Evolutionary conservation across 1,140 invertebrate species (phyloP), one percentile per base, ranked within the genome.

Genomic region (Triops longicaudatus): DNA sequence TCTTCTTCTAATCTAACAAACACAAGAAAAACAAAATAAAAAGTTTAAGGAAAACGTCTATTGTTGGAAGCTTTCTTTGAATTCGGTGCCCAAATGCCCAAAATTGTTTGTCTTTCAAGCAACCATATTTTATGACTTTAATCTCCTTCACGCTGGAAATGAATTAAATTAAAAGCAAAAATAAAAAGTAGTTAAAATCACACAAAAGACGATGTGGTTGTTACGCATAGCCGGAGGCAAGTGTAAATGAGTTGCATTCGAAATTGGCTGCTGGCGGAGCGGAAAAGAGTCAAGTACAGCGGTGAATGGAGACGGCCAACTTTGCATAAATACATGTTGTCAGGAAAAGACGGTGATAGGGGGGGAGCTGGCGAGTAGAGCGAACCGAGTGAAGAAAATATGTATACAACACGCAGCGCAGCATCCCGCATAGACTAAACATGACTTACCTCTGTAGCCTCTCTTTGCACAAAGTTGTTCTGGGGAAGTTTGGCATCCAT

Each of bases 241-340:
- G 50, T 9, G 7, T 10, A 17, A 63, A 22, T 63, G 22, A 17
- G 50, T 22, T 63, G 14, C 50, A 22, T 5, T 22, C 17, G 50
- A 37, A 37, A 37, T 37, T 37, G 31, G 31, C 7, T 10, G n/a
- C 22, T 17, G 14, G 50, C 10, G 50, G 50, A 63, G 50, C 50
- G 50, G 50, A 63, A 63, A 63, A 63, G 50, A 63, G 50, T 22
- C 17, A 63, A 63, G 31, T 37, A 7, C 2, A 63, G 50, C 50
- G 50, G 22, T 63, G 50, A 63, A 63, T 63, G 50, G 50, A 63
- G 22, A 63, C 14, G 17, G 50, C 50, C 50, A 10, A 63, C 50
- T 63, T 63, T 63, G 50, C 50, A 63, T 63, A 63, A 63, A 63
- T 63, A 63, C 50, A 63, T 63, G 50, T 63, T 63, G 50, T 22